phyloP scores from a whole-genome alignment of 2,888 invertebrate species.

The Drosophila colorata region DNA sequence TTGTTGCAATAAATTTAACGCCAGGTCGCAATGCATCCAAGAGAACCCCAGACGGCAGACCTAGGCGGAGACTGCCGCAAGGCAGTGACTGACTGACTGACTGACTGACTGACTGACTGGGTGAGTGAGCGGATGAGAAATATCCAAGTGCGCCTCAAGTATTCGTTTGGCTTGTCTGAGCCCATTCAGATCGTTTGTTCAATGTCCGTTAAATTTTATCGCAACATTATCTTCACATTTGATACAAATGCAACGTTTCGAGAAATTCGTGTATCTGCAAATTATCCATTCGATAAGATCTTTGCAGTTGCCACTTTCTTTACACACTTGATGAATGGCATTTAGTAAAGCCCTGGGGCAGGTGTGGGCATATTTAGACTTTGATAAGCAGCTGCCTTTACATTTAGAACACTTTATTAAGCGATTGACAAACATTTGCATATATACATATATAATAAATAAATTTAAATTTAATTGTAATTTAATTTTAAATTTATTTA shows the following conservation, averaged over 20 bases:
- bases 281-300: constrained; percentile 27
- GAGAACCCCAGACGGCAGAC: constrained; percentile 14
- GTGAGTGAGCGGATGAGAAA: constrained; percentile 1
- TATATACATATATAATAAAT: no score
- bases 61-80: constrained; percentile 31
- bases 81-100: constrained; percentile 28
- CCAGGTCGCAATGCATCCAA: constrained; percentile 47
- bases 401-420: constrained; percentile 2
- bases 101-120: constrained; percentile 14
- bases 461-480: no score
- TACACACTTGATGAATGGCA: constrained; percentile 26
- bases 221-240: constrained; percentile 50
- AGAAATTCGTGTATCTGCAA: constrained; percentile 30
- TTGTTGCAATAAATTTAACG: constrained; percentile 82
- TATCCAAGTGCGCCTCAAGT: constrained; percentile 7
- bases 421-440: constrained; percentile 2
- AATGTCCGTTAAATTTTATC: constrained; percentile 55
- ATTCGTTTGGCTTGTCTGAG: constrained; percentile 24
- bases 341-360: background rate
- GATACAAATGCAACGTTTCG: constrained; percentile 26
- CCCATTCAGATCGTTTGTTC: constrained; percentile 49
- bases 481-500: no score
- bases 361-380: constrained; percentile 12
- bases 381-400: constrained; percentile 15
- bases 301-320: constrained; percentile 15